phyloP scores from a whole-genome alignment of 2,797 vertebrate species.

The Onychomys arenicola region DNA sequence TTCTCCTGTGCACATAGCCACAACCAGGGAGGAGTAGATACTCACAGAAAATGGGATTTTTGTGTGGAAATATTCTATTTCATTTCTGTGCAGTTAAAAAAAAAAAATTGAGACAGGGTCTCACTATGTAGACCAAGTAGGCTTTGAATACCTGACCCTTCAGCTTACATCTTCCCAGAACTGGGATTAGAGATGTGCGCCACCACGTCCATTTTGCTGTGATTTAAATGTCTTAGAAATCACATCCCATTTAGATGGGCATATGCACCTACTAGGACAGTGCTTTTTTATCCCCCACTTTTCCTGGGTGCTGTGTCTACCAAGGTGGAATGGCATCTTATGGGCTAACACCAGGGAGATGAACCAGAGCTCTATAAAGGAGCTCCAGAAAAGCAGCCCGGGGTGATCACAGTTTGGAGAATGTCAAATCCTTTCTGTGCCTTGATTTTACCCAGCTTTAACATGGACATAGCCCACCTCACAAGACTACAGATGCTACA shows the following conservation, averaged over 20 bases:
- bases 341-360: neutral
- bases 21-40: neutral
- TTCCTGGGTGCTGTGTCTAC: neutral
- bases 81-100: neutral
- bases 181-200: neutral
- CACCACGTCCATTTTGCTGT: neutral
- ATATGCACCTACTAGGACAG: neutral
- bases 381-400: neutral
- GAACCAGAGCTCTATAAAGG: neutral
- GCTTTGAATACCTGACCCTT: neutral
- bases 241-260: neutral
- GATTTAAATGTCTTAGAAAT: neutral
- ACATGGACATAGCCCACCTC: neutral
- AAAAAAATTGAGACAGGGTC: neutral
- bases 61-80: neutral
- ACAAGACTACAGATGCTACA: neutral
- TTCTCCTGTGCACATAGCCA: neutral
- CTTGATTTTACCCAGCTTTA: neutral
- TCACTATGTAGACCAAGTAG: neutral
- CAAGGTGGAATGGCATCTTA: neutral
- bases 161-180: neutral
- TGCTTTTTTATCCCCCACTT: neutral
- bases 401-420: neutral
- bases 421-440: neutral
- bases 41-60: neutral